Evolutionary conservation across 2,113 vertebrate species (phyloP).

Genomic region (Pseudopodoces humilis): DNA sequence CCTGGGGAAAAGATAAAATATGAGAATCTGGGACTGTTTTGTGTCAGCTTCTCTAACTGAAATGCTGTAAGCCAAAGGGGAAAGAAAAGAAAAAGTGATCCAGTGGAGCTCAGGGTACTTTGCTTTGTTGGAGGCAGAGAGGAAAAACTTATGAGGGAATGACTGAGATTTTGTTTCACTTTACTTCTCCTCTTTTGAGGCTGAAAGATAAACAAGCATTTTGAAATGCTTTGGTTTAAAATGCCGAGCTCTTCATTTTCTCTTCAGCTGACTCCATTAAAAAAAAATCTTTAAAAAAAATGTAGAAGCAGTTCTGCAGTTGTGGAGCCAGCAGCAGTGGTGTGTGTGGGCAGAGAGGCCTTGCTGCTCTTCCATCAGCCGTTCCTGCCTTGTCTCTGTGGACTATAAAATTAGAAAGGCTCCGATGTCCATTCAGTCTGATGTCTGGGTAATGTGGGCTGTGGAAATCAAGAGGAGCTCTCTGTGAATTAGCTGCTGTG

Average conservation of each 20-base stretch:
- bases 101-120: neutral
- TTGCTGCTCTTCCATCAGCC: neutral
- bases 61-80: neutral
- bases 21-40: neutral
- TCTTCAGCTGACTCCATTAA: neutral
- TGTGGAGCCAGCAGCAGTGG: neutral
- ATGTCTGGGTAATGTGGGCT: neutral
- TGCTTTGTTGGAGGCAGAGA: neutral
- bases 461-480: neutral
- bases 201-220: neutral
- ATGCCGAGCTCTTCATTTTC: neutral
- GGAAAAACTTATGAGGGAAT: neutral
- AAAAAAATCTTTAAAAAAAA: neutral
- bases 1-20: neutral
- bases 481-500: neutral
- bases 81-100: neutral
- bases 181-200: neutral
- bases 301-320: neutral
- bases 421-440: neutral
- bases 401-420: neutral
- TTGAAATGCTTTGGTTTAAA: neutral
- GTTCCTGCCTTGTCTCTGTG: neutral
- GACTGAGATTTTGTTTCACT: neutral
- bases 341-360: constrained; percentile 1
- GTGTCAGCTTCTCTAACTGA: neutral